Conservation (phyloP, 1,140 invertebrate species). For the Tetranychus cinnabarinus region DNA sequence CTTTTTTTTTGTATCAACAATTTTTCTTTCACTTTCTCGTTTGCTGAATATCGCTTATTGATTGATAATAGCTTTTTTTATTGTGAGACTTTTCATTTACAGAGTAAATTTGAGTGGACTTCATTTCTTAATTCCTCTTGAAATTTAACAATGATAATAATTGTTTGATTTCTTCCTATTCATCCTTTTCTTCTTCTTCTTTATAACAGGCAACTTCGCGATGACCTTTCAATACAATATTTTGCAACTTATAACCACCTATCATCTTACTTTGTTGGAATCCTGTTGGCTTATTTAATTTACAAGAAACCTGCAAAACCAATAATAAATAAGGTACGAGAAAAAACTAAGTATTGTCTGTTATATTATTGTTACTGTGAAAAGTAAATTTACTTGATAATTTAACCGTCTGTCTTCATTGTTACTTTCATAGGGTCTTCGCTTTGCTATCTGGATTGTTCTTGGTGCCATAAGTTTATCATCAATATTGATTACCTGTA, state of each 20-base stretch:
- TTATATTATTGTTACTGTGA: not conserved
- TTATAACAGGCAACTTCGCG: conserved; percentile 2
- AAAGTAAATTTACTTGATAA: not conserved
- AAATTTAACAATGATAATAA: too few relatives aligned
- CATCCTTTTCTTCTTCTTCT: not conserved
- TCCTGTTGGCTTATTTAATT: not conserved
- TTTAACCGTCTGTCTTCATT: not conserved
- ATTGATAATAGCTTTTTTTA: too few relatives aligned
- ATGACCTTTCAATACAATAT: not conserved
- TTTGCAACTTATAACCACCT: conserved; percentile 1
- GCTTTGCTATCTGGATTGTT: not conserved
- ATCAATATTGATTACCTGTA: not conserved
- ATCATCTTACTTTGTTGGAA: conserved; percentile 3
- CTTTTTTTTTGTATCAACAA: too few relatives aligned
- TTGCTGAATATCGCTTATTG: too few relatives aligned
- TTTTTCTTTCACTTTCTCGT: too few relatives aligned
- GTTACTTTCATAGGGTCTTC: not conserved
- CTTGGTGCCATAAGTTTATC: not conserved
- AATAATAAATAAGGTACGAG: not conserved
- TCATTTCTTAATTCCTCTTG: too few relatives aligned
- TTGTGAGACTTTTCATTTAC: too few relatives aligned
- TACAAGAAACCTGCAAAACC: not conserved
- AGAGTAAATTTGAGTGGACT: too few relatives aligned
- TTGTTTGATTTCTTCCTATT: not conserved
- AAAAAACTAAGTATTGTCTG: not conserved